A percentile compares a stretch with the other conserved stretches of the same genome.
These are phyloP conservation scores for Dendrolimus houi DNA, from an alignment of 2,888 invertebrate genomes.

Conservation along the genomic window DNA sequence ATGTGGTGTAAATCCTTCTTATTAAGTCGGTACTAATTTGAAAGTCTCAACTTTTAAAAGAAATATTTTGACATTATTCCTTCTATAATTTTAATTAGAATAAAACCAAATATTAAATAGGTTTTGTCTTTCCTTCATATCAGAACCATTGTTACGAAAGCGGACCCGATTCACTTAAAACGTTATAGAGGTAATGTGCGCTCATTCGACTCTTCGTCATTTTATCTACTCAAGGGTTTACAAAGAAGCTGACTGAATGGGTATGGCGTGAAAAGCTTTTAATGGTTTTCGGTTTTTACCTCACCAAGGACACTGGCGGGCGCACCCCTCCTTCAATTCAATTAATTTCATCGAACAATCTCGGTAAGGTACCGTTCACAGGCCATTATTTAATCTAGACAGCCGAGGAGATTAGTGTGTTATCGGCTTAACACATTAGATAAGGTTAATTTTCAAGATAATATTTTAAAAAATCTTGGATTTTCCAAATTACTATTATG, in stretches of 20 bases:
- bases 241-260: constrained; percentile 6
- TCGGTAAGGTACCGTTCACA: neutral
- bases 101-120: too few relatives aligned
- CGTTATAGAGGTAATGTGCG: neutral
- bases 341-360: constrained; percentile 1
- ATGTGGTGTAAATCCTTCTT: too few relatives aligned
- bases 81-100: too few relatives aligned
- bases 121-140: too few relatives aligned
- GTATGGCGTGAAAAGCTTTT: constrained; percentile 17
- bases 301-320: neutral
- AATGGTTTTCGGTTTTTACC: constrained; percentile 6
- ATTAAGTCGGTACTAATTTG: too few relatives aligned
- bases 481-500: too few relatives aligned
- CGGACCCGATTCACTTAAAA: neutral
- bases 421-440: constrained; percentile 1
- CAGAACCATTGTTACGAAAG: neutral
- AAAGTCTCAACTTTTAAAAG: too few relatives aligned
- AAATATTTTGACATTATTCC: too few relatives aligned
- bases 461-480: too few relatives aligned
- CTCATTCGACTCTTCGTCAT: neutral
- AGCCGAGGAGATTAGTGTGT: constrained; percentile 12
- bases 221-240: neutral
- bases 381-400: constrained; percentile 17
- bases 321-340: constrained; percentile 3
- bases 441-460: neutral